A percentile compares a stretch with the other conserved stretches of the same genome.
Conservation (phyloP, 2,113 vertebrate species). For the Misgurnus mizolepis region DNA sequence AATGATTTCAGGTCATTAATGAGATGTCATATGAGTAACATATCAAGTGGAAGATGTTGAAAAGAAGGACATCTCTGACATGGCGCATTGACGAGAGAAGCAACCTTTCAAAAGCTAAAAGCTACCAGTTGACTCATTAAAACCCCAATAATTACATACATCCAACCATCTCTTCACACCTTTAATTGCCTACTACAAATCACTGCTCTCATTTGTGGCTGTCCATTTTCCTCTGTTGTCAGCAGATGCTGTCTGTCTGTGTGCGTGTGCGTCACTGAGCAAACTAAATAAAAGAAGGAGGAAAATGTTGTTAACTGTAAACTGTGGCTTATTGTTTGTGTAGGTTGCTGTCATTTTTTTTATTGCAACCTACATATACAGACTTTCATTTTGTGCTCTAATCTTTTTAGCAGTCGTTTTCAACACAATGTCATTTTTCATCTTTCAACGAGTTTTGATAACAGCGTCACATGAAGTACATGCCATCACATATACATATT, state of each 20-base stretch:
- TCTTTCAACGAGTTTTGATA: too few relatives aligned
- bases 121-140: slow-evolving; percentile 59
- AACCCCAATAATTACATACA: slow-evolving; percentile 59
- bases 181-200: slow-evolving; percentile 73
- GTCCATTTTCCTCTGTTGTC: slow-evolving; percentile 53
- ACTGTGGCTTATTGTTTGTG: neutral
- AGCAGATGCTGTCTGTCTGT: slow-evolving; percentile 45
- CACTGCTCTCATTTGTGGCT: slow-evolving; percentile 56
- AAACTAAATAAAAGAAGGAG: slow-evolving; percentile 19
- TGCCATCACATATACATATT: too few relatives aligned
- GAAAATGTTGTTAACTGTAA: neutral
- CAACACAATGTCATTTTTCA: too few relatives aligned
- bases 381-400: too few relatives aligned
- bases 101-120: slow-evolving; percentile 57
- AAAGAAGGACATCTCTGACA: slow-evolving; percentile 47
- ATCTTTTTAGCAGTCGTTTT: neutral
- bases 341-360: neutral
- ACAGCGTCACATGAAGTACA: too few relatives aligned
- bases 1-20: slow-evolving; percentile 51
- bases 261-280: slow-evolving; percentile 35
- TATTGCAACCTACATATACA: neutral
- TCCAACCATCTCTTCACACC: slow-evolving; percentile 67
- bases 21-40: slow-evolving; percentile 49
- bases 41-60: slow-evolving; percentile 40
- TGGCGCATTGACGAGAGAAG: slow-evolving; percentile 47